Base-by-base conservation (phyloP, 1,140 invertebrate species). In the Andrena cerasifolii region DNA sequence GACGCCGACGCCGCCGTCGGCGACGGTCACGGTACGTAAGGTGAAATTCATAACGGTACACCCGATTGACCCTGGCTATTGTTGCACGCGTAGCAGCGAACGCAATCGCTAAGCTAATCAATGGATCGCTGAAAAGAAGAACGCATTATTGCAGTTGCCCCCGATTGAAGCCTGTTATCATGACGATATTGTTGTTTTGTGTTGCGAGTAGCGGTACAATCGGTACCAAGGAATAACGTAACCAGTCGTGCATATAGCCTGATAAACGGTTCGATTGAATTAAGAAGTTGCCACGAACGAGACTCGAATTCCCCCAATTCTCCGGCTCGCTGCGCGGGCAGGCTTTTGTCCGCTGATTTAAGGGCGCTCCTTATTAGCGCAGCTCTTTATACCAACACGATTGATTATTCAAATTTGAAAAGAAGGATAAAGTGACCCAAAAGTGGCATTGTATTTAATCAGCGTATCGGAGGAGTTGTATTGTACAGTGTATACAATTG, bases 81-180 rank as follows among this genome's bases (percentile, higher is more conserved):
- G 74, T 74, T 58, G 10, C 24, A 26, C 28, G 14, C 4, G 12
- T 16, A 40, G 33, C 53, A 33, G 56, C 66, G 12, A 28, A 28
- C 61, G n/a, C 58, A 49, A 71, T 84, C 71, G 47, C 79, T 84
- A 70, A 66, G 58, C 47, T 65, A 51, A 75, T 76, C 78, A 10
- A 33, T 14, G 63, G 66, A 83, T 71, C 61, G 21, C 36, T 33
- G 12, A 40, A 59, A 71, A 56, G 28, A 66, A 75, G 45, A 16
- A 26, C 26, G 49, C 33, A 71, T 71, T 40, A 71, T 53, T 53
- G 43, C 36, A 26, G n/a, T n/a, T 45, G 66, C 26, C 36, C 8
- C 6, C 56, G 14, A 71, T 77, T 33, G 33, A 71, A 53, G 26
- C 45, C 54, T 49, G 54, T 59, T 71, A 77, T 61, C 56, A 45